A percentile compares a stretch with the other conserved stretches of the same genome.
phyloP scores from a whole-genome alignment of 2,888 invertebrate genomes.

The Willowsia nigromaculata region DNA sequence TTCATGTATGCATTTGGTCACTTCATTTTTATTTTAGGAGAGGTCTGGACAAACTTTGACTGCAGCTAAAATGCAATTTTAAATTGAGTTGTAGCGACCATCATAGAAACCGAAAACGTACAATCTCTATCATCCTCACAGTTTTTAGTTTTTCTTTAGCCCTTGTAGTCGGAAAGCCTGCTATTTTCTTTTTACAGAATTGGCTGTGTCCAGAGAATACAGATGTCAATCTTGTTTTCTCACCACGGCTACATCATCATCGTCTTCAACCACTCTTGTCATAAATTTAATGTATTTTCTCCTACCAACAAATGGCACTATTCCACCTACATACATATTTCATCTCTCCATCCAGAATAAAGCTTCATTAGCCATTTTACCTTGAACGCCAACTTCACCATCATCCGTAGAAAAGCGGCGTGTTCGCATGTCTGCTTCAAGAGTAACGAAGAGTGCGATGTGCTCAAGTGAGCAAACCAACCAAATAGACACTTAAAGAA shows the following conservation, averaged over 20 bases:
- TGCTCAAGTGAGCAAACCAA: slow-evolving; percentile 35
- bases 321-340: too few species aligned
- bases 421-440: background rate
- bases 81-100: background rate
- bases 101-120: too few species aligned
- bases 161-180: background rate
- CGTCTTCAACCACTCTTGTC: background rate
- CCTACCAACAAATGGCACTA: too few species aligned
- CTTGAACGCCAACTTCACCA: background rate
- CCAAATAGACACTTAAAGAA: slow-evolving; percentile 37
- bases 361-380: slow-evolving; percentile 38
- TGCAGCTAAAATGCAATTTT: background rate
- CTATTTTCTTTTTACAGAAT: too few species aligned
- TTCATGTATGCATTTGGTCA: too few species aligned
- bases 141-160: background rate
- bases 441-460: background rate
- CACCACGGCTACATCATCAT: slow-evolving; percentile 10
- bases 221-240: slow-evolving; percentile 58
- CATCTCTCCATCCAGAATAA: too few species aligned
- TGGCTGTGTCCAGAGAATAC: slow-evolving; percentile 1
- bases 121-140: too few species aligned
- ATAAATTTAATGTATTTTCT: background rate
- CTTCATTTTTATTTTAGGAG: too few species aligned
- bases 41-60: too few species aligned
- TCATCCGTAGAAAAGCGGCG: background rate